Conservation (phyloP, 2,797 vertebrate genomes). For the Botia almorhae region DNA sequence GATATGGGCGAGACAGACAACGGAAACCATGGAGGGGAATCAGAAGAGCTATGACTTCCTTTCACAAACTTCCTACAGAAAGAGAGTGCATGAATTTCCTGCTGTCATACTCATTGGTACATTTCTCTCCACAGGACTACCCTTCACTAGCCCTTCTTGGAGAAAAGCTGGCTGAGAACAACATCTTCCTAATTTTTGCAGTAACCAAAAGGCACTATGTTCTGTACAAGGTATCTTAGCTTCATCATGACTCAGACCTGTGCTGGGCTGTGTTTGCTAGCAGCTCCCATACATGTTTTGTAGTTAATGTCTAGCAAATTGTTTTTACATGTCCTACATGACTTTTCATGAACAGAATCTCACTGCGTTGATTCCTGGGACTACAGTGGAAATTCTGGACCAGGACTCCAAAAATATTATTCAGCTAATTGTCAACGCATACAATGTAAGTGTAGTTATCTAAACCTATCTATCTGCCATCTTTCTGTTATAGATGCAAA, state of each 20-base stretch:
- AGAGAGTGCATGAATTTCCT: conserved; percentile 31
- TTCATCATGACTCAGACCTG: neutral
- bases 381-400: conserved; percentile 94
- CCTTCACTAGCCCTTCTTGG: conserved; percentile 94
- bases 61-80: conserved; percentile 41
- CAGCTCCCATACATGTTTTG: neutral
- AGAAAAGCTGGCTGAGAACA: conserved; percentile 95
- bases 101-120: conserved; percentile 21
- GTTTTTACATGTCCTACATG: neutral
- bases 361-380: conserved; percentile 93
- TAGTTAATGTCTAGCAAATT: neutral
- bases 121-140: conserved; percentile 83
- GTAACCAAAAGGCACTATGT: conserved; percentile 91
- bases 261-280: too few relatives aligned
- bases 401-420: conserved; percentile 97
- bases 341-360: conserved; percentile 81
- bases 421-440: conserved; percentile 93
- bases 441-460: conserved; percentile 84
- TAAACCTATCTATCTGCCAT: neutral
- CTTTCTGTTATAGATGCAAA: neutral
- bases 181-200: conserved; percentile 96
- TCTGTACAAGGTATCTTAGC: conserved; percentile 88
- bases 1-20: conserved; percentile 45
- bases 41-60: conserved; percentile 52
- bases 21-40: conserved; percentile 54